phyloP scores from a whole-genome alignment of 2,797 vertebrate species.

The Oryzias dopingdopingensis region DNA sequence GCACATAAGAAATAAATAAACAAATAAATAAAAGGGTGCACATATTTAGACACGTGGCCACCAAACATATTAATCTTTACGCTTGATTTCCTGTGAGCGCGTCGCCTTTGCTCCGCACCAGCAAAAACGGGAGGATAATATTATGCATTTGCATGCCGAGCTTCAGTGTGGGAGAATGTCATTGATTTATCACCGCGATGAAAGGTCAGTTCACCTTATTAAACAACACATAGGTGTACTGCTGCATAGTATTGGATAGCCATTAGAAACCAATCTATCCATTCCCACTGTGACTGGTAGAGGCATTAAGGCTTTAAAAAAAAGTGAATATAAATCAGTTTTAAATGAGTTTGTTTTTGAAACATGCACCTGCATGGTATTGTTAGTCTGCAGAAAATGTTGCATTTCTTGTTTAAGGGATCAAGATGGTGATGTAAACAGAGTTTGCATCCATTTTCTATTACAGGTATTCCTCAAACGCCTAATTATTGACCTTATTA shows the following conservation, averaged over 20 bases:
- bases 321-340: slow-evolving; percentile 68
- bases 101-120: slow-evolving; percentile 10
- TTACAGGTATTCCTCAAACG: slow-evolving; percentile 7
- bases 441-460: not conserved
- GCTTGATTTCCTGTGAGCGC: slow-evolving; percentile 31
- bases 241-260: slow-evolving; percentile 69
- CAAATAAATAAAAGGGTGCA: slow-evolving; percentile 1
- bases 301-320: slow-evolving; percentile 54
- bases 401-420: slow-evolving; percentile 6
- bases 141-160: slow-evolving; percentile 69
- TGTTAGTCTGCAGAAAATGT: slow-evolving; percentile 25
- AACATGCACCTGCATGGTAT: slow-evolving; percentile 34
- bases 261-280: slow-evolving; percentile 73
- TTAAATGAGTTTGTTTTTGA: slow-evolving; percentile 65
- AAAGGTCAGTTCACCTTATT: slow-evolving; percentile 77
- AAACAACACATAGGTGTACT: slow-evolving; percentile 71
- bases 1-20: slow-evolving; percentile 14
- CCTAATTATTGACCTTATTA: slow-evolving; percentile 32
- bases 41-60: slow-evolving; percentile 10
- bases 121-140: slow-evolving; percentile 53
- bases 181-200: slow-evolving; percentile 75
- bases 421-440: not conserved
- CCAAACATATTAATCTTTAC: slow-evolving; percentile 32
- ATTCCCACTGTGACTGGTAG: slow-evolving; percentile 58
- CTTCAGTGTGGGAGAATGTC: slow-evolving; percentile 63